A percentile compares a stretch with the other conserved stretches of the same genome.
These are phyloP conservation scores for Lampropteryx suffumata DNA, from an alignment of 2,888 invertebrate species.

Conservation along the genomic window DNA sequence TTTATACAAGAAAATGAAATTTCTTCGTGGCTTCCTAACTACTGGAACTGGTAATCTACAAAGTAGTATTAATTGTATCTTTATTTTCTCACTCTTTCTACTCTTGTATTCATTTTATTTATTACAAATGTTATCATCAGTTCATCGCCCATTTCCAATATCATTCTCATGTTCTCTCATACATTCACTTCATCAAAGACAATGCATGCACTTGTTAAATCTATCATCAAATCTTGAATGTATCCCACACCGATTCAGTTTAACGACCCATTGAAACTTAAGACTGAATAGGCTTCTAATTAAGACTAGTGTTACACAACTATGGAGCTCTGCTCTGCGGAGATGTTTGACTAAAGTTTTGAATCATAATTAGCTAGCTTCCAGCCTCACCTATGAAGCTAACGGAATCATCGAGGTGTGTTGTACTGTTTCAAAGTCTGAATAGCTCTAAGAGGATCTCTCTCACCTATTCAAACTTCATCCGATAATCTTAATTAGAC, in stretches of 20 bases:
- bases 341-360: neutral
- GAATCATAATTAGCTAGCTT: neutral
- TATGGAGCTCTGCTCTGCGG: neutral
- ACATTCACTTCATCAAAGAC: conserved; percentile 15
- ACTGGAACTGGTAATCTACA: too few relatives aligned
- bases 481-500: conserved; percentile 68
- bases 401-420: conserved; percentile 3
- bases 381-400: neutral
- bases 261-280: conserved; percentile 68
- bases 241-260: conserved; percentile 53
- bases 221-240: conserved; percentile 37
- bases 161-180: neutral
- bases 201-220: conserved; percentile 35
- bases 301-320: conserved; percentile 43
- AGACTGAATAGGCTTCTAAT: conserved; percentile 57
- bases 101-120: neutral
- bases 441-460: conserved; percentile 64
- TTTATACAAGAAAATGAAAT: too few relatives aligned
- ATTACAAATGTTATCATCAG: neutral
- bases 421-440: conserved; percentile 43
- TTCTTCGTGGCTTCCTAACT: too few relatives aligned
- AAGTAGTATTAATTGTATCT: too few relatives aligned
- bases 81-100: too few relatives aligned
- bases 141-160: conserved; percentile 15
- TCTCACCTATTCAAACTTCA: conserved; percentile 66